A percentile compares a stretch with the other conserved stretches of the same genome.
Evolutionary conservation across 2,888 invertebrate species (phyloP).

Genomic region (Bellardia bayeri): DNA sequence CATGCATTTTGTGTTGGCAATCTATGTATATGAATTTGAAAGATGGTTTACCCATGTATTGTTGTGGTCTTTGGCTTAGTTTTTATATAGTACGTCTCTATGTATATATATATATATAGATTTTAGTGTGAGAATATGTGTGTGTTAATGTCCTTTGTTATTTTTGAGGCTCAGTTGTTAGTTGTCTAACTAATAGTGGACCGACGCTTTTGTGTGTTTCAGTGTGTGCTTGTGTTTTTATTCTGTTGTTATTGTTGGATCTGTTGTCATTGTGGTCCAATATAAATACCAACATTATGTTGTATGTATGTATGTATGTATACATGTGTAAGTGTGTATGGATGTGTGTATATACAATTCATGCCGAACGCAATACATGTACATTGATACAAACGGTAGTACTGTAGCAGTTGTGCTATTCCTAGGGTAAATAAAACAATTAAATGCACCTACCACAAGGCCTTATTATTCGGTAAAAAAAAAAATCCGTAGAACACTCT

Average conservation of each 20-base stretch:
- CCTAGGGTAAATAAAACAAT: no score
- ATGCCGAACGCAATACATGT: neutral
- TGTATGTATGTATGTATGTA: neutral
- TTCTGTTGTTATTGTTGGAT: conserved; percentile 42
- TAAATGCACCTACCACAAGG: no score
- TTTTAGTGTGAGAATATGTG: neutral
- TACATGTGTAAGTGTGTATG: neutral
- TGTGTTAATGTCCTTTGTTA: neutral
- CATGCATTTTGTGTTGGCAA: neutral
- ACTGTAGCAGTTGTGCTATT: neutral
- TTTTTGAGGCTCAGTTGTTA: conserved; percentile 52
- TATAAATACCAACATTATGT: conserved; percentile 55
- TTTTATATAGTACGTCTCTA: neutral
- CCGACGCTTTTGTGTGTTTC: conserved; percentile 3
- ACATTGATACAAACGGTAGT: conserved; percentile 1
- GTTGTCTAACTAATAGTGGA: conserved; percentile 43
- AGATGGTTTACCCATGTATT: conserved; percentile 52
- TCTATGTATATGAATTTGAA: conserved; percentile 45
- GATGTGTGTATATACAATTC: neutral
- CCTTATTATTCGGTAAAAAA: no score
- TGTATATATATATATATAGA: neutral
- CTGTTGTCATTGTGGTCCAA: conserved; percentile 62
- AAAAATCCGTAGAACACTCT: no score
- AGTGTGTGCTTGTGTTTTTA: neutral
- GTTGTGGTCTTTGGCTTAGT: conserved; percentile 52